Evolutionary conservation across 2,797 vertebrate genomes (phyloP).

Genomic region (Botia almorhae): DNA sequence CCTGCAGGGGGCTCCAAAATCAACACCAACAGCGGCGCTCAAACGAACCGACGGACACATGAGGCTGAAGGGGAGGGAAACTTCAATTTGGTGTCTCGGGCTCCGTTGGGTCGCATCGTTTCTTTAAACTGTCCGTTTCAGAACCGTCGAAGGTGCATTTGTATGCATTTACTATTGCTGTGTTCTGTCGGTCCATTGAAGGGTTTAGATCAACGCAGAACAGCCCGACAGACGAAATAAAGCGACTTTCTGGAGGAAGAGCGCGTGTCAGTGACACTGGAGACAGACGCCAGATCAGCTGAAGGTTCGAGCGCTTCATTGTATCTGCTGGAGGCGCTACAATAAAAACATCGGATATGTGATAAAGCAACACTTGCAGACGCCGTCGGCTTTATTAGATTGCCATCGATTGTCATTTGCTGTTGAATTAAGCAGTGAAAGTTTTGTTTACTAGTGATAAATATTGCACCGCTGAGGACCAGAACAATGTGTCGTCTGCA

Average conservation of each 20-base stretch:
- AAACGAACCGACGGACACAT: not conserved
- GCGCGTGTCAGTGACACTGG: not conserved
- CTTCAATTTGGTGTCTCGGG: slow-evolving; percentile 34
- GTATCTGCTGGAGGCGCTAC: not conserved
- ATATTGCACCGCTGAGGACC: not conserved
- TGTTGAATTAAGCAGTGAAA: too few relatives aligned
- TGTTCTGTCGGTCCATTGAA: not conserved
- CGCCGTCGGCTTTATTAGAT: too few relatives aligned
- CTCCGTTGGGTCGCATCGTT: too few relatives aligned
- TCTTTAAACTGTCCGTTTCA: too few relatives aligned
- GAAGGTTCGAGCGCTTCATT: not conserved
- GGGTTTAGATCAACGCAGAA: not conserved
- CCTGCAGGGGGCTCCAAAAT: slow-evolving; percentile 65
- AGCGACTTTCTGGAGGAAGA: not conserved
- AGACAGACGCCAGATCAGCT: not conserved
- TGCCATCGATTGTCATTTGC: too few relatives aligned
- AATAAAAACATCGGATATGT: too few relatives aligned
- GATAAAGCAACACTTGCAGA: too few relatives aligned
- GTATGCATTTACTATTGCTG: too few relatives aligned
- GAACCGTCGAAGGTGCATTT: too few relatives aligned
- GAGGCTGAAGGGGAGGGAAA: slow-evolving; percentile 37
- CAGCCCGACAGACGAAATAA: slow-evolving; percentile 1
- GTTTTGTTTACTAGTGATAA: not conserved
- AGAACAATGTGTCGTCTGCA: not conserved
- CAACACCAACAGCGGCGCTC: too few relatives aligned